Conservation (phyloP, 2,113 vertebrate genomes). For the Chamaea fasciata region DNA sequence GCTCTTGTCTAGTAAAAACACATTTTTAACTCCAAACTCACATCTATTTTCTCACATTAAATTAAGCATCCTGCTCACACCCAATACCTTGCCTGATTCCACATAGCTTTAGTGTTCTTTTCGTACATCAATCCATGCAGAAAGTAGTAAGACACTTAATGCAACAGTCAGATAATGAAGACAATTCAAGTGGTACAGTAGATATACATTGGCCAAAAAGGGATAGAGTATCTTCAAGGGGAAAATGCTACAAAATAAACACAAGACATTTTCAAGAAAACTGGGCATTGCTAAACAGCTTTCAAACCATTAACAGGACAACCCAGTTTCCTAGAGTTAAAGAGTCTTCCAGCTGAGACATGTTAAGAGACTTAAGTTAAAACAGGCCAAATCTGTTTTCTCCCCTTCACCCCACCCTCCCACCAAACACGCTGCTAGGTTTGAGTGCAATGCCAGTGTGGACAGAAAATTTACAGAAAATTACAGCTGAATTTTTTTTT, state of each 20-base stretch:
- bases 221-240: constrained; percentile 33
- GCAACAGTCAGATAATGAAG: constrained; percentile 68
- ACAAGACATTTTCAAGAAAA: constrained; percentile 68
- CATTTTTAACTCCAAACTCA: constrained; percentile 68
- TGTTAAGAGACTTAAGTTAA: constrained; percentile 64
- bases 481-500: constrained; percentile 21
- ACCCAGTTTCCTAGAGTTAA: constrained; percentile 69
- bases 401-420: constrained; percentile 52
- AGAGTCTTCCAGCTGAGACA: constrained; percentile 69
- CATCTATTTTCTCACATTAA: constrained; percentile 73
- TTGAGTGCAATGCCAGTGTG: constrained; percentile 64
- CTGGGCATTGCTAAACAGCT: constrained; percentile 70
- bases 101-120: constrained; percentile 65
- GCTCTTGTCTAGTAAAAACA: constrained; percentile 69
- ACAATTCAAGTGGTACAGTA: constrained; percentile 68
- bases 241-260: constrained; percentile 64
- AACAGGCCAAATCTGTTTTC: constrained; percentile 52
- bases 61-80: constrained; percentile 67
- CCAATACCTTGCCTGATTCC: constrained; percentile 57
- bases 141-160: constrained; percentile 71
- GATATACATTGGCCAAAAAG: constrained; percentile 69
- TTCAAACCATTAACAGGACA: constrained; percentile 61
- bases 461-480: constrained; percentile 70
- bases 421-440: constrained; percentile 61
- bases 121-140: constrained; percentile 75